phyloP scores from a whole-genome alignment of 2,888 invertebrate genomes.

The Hetaerina titia region DNA sequence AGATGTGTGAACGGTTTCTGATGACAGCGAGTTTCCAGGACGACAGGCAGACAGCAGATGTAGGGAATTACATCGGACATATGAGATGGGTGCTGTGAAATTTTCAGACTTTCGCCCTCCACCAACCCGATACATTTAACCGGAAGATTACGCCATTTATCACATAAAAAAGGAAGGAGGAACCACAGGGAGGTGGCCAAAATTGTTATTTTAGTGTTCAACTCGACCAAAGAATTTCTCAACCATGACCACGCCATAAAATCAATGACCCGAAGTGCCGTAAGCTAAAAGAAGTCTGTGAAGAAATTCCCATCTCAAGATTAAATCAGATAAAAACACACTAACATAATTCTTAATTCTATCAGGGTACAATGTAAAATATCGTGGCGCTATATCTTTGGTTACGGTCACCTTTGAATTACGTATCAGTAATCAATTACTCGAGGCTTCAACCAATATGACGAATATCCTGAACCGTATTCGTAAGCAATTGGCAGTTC shows the following conservation, averaged over 20 bases:
- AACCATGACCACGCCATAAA: background rate
- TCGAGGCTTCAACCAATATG: too few relatives aligned
- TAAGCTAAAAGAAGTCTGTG: too few relatives aligned
- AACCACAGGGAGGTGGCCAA: too few relatives aligned
- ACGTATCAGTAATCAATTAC: too few relatives aligned
- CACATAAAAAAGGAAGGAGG: too few relatives aligned
- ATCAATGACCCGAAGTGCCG: background rate
- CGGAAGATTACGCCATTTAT: too few relatives aligned
- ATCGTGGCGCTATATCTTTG: background rate
- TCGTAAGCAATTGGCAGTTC: too few relatives aligned
- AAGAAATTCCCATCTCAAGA: background rate
- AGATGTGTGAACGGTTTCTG: background rate
- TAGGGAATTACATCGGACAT: background rate
- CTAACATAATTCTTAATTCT: background rate
- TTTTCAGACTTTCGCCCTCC: too few relatives aligned
- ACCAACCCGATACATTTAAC: too few relatives aligned
- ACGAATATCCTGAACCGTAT: too few relatives aligned
- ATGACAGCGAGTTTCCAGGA: constrained; percentile 13
- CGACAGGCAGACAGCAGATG: constrained; percentile 21
- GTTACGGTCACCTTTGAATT: background rate
- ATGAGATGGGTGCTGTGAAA: background rate
- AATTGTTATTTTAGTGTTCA: too few relatives aligned
- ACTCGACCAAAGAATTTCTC: background rate
- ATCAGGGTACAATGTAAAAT: background rate
- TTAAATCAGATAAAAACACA: background rate